These are phyloP conservation scores for Latheticus oryzae DNA, from an alignment of 2,888 invertebrate genomes.

Conservation along the genomic window DNA sequence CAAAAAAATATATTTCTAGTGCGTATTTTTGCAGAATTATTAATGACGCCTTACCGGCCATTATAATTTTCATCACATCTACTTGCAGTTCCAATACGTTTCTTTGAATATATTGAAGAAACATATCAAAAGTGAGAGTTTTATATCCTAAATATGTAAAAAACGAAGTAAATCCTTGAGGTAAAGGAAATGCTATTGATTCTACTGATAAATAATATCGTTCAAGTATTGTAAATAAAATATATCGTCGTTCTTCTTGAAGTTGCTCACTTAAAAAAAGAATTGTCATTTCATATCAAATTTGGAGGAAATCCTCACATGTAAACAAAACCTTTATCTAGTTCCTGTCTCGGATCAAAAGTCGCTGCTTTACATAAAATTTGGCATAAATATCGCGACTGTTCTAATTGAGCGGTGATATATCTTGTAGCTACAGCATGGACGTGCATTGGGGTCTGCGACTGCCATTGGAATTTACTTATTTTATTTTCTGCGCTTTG, in stretches of 20 bases:
- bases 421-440: slow-evolving; percentile 86
- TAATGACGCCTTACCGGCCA: slow-evolving; percentile 74
- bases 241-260: slow-evolving; percentile 75
- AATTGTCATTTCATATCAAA: neutral
- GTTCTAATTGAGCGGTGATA: slow-evolving; percentile 84
- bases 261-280: slow-evolving; percentile 76
- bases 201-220: slow-evolving; percentile 84
- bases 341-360: slow-evolving; percentile 75
- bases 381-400: slow-evolving; percentile 81
- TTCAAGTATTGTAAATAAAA: slow-evolving; percentile 83
- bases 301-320: slow-evolving; percentile 70
- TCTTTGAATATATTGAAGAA: slow-evolving; percentile 85
- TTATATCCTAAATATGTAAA: slow-evolving; percentile 88
- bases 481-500: slow-evolving; percentile 69
- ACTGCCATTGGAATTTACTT: slow-evolving; percentile 65
- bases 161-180: slow-evolving; percentile 90
- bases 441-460: slow-evolving; percentile 77
- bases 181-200: slow-evolving; percentile 83
- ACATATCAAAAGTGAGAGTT: slow-evolving; percentile 80
- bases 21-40: too few species aligned
- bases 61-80: slow-evolving; percentile 86
- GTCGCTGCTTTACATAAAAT: slow-evolving; percentile 78
- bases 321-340: slow-evolving; percentile 81
- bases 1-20: too few species aligned
- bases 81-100: slow-evolving; percentile 89